Base-by-base conservation (phyloP, 37 sponge, comb jelly and placozoan genomes). In the Spongilla lacustris region DNA sequence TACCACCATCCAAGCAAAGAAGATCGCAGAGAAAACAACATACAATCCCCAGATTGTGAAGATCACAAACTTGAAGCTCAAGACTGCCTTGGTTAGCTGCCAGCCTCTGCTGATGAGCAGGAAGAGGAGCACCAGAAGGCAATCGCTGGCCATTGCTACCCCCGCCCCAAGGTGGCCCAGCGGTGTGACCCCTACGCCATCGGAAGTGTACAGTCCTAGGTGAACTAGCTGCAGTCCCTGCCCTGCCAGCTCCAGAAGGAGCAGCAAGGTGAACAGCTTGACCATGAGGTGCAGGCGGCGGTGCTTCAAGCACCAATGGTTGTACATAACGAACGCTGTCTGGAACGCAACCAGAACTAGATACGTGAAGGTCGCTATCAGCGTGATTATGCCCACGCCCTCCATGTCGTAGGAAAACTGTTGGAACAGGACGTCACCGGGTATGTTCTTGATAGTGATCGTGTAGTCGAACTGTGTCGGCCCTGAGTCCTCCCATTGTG, bases 91-190 rank as follows among this genome's bases (percentile, higher is more conserved):
- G 21, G 94, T 93, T 14, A 93, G 79, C 49, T 79, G 82, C 88
- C 91, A 93, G 1, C 94, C 94, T 50, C 87, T 87, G 21, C 89
- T 88, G 46, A 93, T 83, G 25, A 93, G 84, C 12, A 93, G 50
- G 22, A 93, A 67, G 17, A 93, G 84, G 0, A 93, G 74, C 25
- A 93, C 87, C 68, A 93, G 69, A 24, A 93, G 32, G 83, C 91
- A 93, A 50, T 93, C 90, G 19, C 84, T 74, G 32, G 86, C 38
- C 32, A 87, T 34, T 41, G 81, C 81, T 31, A 71, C 67, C 13
- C 79, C 71, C 29, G 78, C 84, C 24, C 88, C 92, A 2, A 93
- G 23, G 68, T 84, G 81, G 4, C 58, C 13, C 0, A 90, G 35
- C 13, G 73, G 72, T 0, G 70, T 14, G 25, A 84, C 36, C 36